Conservation (phyloP, 1,140 invertebrate species). For the Sycobia sp. region DNA sequence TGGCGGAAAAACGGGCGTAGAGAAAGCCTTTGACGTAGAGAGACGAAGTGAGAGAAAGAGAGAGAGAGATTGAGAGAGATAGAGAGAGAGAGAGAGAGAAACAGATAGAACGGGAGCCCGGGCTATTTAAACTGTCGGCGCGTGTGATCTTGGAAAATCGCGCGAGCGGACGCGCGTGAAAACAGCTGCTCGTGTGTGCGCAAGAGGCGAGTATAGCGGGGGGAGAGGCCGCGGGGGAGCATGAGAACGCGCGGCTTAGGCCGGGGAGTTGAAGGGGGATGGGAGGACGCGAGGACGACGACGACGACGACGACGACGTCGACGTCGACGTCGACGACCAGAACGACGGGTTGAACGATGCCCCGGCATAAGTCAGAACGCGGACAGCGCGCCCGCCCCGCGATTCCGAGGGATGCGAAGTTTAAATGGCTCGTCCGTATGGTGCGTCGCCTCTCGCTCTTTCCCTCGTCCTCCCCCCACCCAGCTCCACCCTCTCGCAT, state of each 20-base stretch:
- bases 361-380: slow-evolving; percentile 62
- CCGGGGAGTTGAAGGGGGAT: slow-evolving; percentile 2
- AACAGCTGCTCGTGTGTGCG: neutral
- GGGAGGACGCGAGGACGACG: slow-evolving; percentile 10
- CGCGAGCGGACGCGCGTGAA: neutral
- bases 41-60: neutral
- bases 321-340: too few species aligned
- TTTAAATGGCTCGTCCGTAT: slow-evolving; percentile 64
- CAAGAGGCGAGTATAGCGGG: neutral
- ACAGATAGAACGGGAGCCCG: neutral
- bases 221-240: neutral
- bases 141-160: slow-evolving; percentile 28
- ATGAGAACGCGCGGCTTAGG: neutral
- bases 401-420: slow-evolving; percentile 59
- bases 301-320: neutral
- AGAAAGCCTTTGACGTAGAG: neutral
- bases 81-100: slow-evolving; percentile 4
- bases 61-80: too few species aligned
- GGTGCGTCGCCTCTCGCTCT: slow-evolving; percentile 53
- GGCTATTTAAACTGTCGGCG: slow-evolving; percentile 24
- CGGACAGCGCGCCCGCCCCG: slow-evolving; percentile 61
- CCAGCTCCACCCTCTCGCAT: neutral
- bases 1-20: neutral
- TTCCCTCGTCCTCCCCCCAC: slow-evolving; percentile 22
- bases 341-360: slow-evolving; percentile 60